phyloP scores from a whole-genome alignment of 30 jellyfish, hydroid and myxozoan genomes.

The Cassiopea xamachana region DNA sequence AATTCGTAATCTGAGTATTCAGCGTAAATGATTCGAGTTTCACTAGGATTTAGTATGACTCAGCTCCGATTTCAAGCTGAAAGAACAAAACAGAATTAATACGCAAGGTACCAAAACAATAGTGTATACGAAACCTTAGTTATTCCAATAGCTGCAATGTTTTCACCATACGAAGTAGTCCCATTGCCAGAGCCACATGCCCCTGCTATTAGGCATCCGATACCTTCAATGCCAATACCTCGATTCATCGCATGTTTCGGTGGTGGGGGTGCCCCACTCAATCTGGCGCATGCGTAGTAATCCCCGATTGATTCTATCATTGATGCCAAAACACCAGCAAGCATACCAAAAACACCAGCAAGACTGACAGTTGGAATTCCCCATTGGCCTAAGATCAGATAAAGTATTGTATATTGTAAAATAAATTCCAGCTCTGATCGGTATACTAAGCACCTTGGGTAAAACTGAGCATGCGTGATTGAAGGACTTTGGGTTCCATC shows the following conservation, averaged over 20 bases:
- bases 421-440: no score
- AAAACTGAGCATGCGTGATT: no score
- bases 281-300: slow-evolving; percentile 93
- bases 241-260: slow-evolving; percentile 90
- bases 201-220: slow-evolving; percentile 95
- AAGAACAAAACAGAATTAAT: no score
- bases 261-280: slow-evolving; percentile 91
- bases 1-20: no score
- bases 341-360: slow-evolving; percentile 89
- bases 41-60: no score
- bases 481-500: no score
- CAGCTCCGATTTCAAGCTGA: no score
- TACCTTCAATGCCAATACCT: slow-evolving; percentile 92
- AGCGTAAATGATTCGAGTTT: no score
- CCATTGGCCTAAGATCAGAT: slow-evolving; percentile 83
- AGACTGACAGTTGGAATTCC: slow-evolving; percentile 90
- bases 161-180: slow-evolving; percentile 95
- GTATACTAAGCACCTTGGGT: no score
- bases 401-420: neutral
- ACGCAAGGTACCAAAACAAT: no score
- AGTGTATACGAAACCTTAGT: slow-evolving; percentile 68
- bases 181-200: slow-evolving; percentile 99
- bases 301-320: slow-evolving; percentile 93
- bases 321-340: slow-evolving; percentile 89
- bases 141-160: slow-evolving; percentile 95